Evolutionary conservation across 2,888 invertebrate species (phyloP), one percentile per base, ranked within the genome.

Genomic region (Gisinianus flammeolus): DNA sequence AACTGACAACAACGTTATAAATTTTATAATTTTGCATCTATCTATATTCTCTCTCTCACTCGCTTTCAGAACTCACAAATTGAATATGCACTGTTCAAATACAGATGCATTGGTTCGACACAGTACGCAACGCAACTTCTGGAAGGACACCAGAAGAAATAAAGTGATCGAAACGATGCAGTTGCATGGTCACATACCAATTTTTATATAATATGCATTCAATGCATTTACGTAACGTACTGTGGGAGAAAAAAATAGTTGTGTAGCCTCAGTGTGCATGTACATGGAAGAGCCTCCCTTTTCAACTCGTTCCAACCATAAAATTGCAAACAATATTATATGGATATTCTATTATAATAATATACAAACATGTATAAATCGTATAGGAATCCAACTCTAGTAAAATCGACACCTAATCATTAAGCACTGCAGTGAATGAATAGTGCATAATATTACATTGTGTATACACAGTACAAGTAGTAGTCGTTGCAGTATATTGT

Each of bases 151-250:
- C 44, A 44, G 44, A 44, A 44, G 19, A 2, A 44, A 12, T 44
- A 44, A 44, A 16, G 44, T 44, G 44, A 44, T 44, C 3, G 44
- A 2, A 44, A 44, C 44, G 44, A 44, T 44, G 44, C 26, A 26
- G 26, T 28, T 62, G 62, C 28, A 62, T 62, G 28, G 62, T 62
- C 62, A 62, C 62, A 24, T 12, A 12, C 24, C 22, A 58, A 28
- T 26, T 62, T 26, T 26, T 62, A 22, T 26, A 62, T 62, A 26
- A 62, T 26, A 62, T 62, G 62, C 62, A 62, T 16, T 62, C 26
- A 12, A 62, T 62, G 62, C 62, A 62, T 62, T 62, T 62, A 62
- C 62, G 62, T 62, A 62, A 28, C 54, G 4, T n/a, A n/a, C 19
- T 62, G 62, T 26, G 28, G 26, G 22, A 62, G 28, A 26, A 62